Base-by-base conservation (phyloP, 2,888 invertebrate species). In the Drosophila mimica region DNA sequence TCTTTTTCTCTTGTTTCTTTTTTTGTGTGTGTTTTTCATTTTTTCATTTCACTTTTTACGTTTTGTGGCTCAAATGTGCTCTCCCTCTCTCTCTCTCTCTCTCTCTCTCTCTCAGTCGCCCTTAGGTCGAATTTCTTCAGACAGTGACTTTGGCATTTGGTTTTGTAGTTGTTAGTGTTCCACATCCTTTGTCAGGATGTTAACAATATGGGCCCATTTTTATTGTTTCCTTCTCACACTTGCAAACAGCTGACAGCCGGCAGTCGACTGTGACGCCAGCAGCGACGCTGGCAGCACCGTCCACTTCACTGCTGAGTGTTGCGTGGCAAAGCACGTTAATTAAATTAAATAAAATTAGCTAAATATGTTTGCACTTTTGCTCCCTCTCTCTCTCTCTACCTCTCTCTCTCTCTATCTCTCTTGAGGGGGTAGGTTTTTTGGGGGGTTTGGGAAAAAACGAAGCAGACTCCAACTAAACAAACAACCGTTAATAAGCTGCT, bases 261-360 rank as follows among this genome's bases (percentile, higher is more conserved):
- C 46, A 85, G 83, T 78, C 88, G 80, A 88, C 90, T 70, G 83
- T 38, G 28, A 9, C 66, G 70, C 54, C 67, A 56, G 43, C 76
- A 60, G 57, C 68, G 73, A 56, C 68, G 70, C 57, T 66, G 43
- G 13, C 46, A 59, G 48, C 52, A 54, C 2, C 58, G 49, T 60
- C 66, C 73, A 56, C 68, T 70, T 76, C 56, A 68, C 31, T 51
- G 59, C 28, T 68, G 30, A 36, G 58, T 70, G 62, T 75, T 74
- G 79, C 76, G 75, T 76, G 90, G 82, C 76, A 75, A 66, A 70
- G 85, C 76, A 77, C 89, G 87, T 90, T 87, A 87, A 87, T 87
- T 87, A 84, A 87, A 87, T 87, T 87, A 87, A 90, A 76, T 89
- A 88, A 87, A 87, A 87, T 89, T 85, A 89, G 89, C 87, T 82